Percentiles rank a stretch among this genome's conserved stretches.
phyloP scores from a whole-genome alignment of 2,888 invertebrate species.

The Pachycephus smyrnensis region DNA sequence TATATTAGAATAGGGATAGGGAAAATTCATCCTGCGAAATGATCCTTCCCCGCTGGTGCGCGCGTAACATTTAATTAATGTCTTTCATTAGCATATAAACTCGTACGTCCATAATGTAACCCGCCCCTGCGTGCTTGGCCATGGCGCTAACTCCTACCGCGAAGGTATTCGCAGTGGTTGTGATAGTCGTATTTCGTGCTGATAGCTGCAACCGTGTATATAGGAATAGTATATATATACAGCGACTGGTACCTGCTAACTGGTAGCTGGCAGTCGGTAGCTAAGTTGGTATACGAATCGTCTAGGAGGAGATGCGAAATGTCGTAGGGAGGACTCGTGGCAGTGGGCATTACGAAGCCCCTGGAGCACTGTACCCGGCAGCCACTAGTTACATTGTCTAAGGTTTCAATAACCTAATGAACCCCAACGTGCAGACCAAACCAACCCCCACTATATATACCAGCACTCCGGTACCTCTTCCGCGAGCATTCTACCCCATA shows the following conservation, averaged over 20 bases:
- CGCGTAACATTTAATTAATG: conserved; percentile 55
- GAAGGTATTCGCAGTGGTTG: conserved; percentile 4
- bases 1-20: conserved; percentile 37
- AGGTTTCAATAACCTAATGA: conserved; percentile 66
- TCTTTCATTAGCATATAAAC: conserved; percentile 56
- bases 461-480: background rate
- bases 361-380: conserved; percentile 47
- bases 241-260: no score
- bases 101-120: conserved; percentile 46
- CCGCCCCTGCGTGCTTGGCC: conserved; percentile 32
- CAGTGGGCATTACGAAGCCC: conserved; percentile 62
- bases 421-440: conserved; percentile 46
- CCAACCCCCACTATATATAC: conserved; percentile 23
- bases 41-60: conserved; percentile 21
- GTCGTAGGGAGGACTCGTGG: conserved; percentile 40
- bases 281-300: conserved; percentile 8
- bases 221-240: background rate
- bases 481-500: background rate
- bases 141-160: background rate
- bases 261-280: background rate
- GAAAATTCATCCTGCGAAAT: background rate
- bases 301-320: conserved; percentile 43
- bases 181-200: background rate
- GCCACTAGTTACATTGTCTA: conserved; percentile 60
- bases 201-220: background rate